phyloP scores from a whole-genome alignment of 1,140 invertebrate genomes.

The Neomicropteryx cornuta region DNA sequence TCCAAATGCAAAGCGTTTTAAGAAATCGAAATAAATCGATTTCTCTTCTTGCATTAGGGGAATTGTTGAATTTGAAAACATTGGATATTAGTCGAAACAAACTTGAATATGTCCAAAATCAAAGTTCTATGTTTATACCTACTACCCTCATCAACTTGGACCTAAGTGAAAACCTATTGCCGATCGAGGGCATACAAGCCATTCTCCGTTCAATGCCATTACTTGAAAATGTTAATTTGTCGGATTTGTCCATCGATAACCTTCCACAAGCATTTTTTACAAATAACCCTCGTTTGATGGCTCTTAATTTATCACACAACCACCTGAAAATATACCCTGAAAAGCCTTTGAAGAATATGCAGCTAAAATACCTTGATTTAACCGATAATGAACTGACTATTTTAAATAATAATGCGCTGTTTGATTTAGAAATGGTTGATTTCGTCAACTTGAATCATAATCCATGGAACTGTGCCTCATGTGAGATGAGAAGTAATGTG shows the following conservation, averaged over 20 bases:
- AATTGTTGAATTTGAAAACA: slow-evolving; percentile 50
- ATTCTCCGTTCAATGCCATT: slow-evolving; percentile 43
- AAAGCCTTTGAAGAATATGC: slow-evolving; percentile 42
- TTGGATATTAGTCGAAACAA: slow-evolving; percentile 66
- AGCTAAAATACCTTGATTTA: slow-evolving; percentile 47
- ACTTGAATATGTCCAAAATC: slow-evolving; percentile 50
- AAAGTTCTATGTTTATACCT: slow-evolving; percentile 45
- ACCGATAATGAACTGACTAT: slow-evolving; percentile 49
- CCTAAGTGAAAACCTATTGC: slow-evolving; percentile 53
- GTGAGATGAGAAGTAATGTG: slow-evolving; percentile 45
- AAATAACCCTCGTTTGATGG: slow-evolving; percentile 28
- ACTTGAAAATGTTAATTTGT: slow-evolving; percentile 43
- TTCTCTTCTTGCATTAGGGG: slow-evolving; percentile 54
- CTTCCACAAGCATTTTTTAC: slow-evolving; percentile 41
- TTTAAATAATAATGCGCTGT: slow-evolving; percentile 41
- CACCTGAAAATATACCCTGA: slow-evolving; percentile 41
- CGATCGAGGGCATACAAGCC: slow-evolving; percentile 31
- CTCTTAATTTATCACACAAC: slow-evolving; percentile 45
- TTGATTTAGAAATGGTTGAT: slow-evolving; percentile 37
- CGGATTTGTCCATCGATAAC: slow-evolving; percentile 39
- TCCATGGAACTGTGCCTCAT: slow-evolving; percentile 57
- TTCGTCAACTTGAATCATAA: slow-evolving; percentile 48
- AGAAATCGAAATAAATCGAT: slow-evolving; percentile 62
- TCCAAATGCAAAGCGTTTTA: slow-evolving; percentile 45
- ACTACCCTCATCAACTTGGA: slow-evolving; percentile 49